These are phyloP conservation scores for Propithecus perrieri DNA, from an alignment of 2,797 vertebrate species.

Conservation along the genomic window DNA sequence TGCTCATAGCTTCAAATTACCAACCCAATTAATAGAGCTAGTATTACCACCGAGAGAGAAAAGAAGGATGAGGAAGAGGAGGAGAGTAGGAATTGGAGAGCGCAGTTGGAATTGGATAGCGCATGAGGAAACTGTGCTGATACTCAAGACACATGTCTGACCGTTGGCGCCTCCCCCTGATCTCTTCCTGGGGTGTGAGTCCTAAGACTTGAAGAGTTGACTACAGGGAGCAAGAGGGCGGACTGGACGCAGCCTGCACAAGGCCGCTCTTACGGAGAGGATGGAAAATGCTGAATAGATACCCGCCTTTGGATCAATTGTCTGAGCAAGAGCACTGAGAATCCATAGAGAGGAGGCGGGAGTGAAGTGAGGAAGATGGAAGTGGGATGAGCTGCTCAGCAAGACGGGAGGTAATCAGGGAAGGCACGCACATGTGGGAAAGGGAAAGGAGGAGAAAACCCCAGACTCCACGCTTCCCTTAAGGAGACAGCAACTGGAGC, in stretches of 20 bases:
- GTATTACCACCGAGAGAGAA: fast-evolving
- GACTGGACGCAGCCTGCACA: neutral
- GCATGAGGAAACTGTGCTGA: too few relatives aligned
- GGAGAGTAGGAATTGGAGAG: neutral
- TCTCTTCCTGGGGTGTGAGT: too few relatives aligned
- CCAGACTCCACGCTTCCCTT: too few relatives aligned
- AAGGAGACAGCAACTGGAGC: too few relatives aligned
- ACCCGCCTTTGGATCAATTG: neutral
- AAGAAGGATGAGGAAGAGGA: neutral
- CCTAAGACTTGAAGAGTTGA: too few relatives aligned
- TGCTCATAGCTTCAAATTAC: neutral
- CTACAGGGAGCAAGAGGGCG: too few relatives aligned
- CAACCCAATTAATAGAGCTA: neutral
- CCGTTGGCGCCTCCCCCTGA: too few relatives aligned
- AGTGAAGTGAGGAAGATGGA: neutral
- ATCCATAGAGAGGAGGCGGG: neutral
- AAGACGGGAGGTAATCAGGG: too few relatives aligned
- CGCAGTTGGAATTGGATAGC: too few relatives aligned
- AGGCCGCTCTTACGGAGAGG: neutral
- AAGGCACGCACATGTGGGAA: too few relatives aligned
- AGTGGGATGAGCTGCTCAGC: neutral
- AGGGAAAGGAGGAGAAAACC: too few relatives aligned
- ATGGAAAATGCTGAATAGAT: neutral
- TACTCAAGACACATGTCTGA: too few relatives aligned
- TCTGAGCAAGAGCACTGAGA: neutral